Evolutionary conservation across 2,888 invertebrate genomes (phyloP), one percentile per base, ranked within the genome.

Genomic region (Diplolepis rosae): DNA sequence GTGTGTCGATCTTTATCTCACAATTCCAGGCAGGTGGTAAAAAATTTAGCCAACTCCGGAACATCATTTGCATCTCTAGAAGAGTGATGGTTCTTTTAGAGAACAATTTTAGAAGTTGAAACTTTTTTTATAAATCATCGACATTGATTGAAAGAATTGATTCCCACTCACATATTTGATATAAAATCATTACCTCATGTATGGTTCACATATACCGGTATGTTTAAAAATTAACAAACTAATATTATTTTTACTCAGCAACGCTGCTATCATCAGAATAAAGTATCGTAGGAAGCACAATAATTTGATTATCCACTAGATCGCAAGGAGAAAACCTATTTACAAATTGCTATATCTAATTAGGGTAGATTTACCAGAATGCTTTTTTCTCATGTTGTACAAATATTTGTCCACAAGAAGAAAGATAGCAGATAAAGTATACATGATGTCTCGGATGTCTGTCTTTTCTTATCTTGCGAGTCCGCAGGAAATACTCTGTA

Each of bases 1-100:
- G 61, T 61, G 39, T 39, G n/a, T 9, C 9, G 61, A 61, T 61
- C 61, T 35, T 39, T 61, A 61, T 61, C 61, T 27, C 6, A 24
- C 6, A 39, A 61, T 61, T 13, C 22, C n/a, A 61, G 39, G 61
- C 39, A 61, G 39, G 39, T 61, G 24, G 39, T 22, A 61, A 35
- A 24, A 61, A 61, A 61, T 61, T 61, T n/a, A 39, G n/a, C 39
- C 39, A 2, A 61, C 18, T 61, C 35, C n/a, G 24, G 35, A n/a
- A 35, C 61, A 18, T 61, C 61, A 22, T 39, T 61, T 39, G 24
- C n/a, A 61, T 61, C 39, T n/a, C 22, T 39, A 61, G 35, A 15
- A 35, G 22, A 56, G 61, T 61, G 35, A 61, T 61, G 22, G 39
- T 39, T 61, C 24, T 39, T 24, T 2, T 1, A 61, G 7, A 35